Evolutionary conservation across 2,797 vertebrate genomes (phyloP).

Genomic region (Gymnodraco acuticeps): DNA sequence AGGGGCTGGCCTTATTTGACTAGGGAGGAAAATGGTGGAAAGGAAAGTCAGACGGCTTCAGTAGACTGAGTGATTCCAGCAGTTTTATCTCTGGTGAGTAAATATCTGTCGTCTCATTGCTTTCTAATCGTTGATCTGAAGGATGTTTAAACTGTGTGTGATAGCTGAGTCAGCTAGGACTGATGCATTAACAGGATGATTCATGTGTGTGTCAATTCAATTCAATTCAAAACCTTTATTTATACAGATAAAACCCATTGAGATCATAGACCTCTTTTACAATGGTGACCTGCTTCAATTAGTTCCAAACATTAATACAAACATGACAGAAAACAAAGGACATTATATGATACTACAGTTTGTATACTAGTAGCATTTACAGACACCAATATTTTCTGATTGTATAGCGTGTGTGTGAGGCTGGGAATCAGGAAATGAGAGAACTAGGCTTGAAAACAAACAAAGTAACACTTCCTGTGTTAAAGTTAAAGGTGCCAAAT

Average conservation of each 20-base stretch:
- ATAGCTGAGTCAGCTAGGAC: constrained; percentile 6
- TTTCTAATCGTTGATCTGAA: constrained; percentile 11
- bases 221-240: no score
- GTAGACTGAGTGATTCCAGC: constrained; percentile 57
- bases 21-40: constrained; percentile 77
- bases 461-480: neutral
- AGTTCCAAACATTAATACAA: no score
- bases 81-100: constrained; percentile 79
- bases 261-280: no score
- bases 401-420: constrained; percentile 21
- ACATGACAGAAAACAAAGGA: no score
- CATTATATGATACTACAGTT: no score
- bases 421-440: constrained; percentile 70
- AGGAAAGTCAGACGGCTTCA: constrained; percentile 48
- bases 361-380: no score
- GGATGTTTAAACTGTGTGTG: constrained; percentile 26
- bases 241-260: no score
- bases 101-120: constrained; percentile 19
- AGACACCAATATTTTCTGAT: no score
- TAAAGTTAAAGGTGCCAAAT: constrained; percentile 17
- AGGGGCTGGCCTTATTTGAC: constrained; percentile 59
- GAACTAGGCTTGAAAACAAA: constrained; percentile 30
- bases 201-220: constrained; percentile 23
- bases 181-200: neutral
- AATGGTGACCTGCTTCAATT: no score